Base-by-base conservation (phyloP, 2,888 invertebrate genomes). In the Adelphocoris suturalis region DNA sequence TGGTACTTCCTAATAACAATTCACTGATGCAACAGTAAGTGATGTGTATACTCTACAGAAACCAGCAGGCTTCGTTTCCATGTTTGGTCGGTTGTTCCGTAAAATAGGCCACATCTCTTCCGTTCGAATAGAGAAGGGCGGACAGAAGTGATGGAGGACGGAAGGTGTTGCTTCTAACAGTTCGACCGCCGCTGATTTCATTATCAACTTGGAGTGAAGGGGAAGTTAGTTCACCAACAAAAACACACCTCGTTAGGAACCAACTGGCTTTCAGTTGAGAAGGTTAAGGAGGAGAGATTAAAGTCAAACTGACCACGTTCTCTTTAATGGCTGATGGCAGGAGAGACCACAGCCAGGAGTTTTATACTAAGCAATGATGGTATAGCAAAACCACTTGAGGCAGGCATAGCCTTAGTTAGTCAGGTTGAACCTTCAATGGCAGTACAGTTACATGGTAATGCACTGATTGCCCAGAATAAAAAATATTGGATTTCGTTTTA, bases 241-340 rank as follows among this genome's bases (percentile, higher is more conserved):
- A 82, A 82, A 82, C 82, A 82, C 82, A 82, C 82, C 82, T 82
- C 82, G 82, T 82, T 82, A 82, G 82, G 7, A 27, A 46, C 78
- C 78, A 47, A 46, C 78, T 46, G 78, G 78, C 78, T 78, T 78
- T 46, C 68, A 3, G 78, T n/a, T 7, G 47, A 46, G 78, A 9
- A 76, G 76, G 46, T 46, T 4, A 46, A 78, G 16, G 28, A 47
- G 37, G 46, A 37, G 46, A 78, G 78, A 46, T 78, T 78, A 23
- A 19, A 23, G 23, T 13, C 23, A 19, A 61, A 68, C 68, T 68
- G 9, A 68, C 68, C 68, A 23, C 68, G 5, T 23, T 13, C 19
- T 27, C 23, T 2, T n/a, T 68, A 23, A 68, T 23, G n/a, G 23
- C 27, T 23, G 11, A 23, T 27, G 19, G 27, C 23, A 23, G 23